These are phyloP conservation scores for Vulpes vulpes DNA, from an alignment of 2,113 vertebrate genomes.

Conservation along the genomic window DNA sequence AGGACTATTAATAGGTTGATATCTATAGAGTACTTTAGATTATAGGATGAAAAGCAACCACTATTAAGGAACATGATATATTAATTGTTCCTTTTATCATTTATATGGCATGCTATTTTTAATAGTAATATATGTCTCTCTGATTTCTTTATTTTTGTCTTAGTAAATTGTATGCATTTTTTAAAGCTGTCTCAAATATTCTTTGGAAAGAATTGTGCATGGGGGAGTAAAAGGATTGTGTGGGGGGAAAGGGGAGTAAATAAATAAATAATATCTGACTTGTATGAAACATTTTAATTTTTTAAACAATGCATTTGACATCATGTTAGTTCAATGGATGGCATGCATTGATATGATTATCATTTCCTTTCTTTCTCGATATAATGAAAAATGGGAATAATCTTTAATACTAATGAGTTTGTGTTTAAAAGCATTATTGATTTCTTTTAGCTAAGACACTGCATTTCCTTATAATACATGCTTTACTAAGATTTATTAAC, in stretches of 20 bases:
- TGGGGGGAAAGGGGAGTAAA: neutral
- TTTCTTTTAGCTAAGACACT: constrained; percentile 67
- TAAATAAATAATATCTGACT: constrained; percentile 67
- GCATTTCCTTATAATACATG: constrained; percentile 78
- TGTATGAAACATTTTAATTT: constrained; percentile 26
- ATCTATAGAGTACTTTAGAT: neutral
- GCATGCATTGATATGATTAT: constrained; percentile 61
- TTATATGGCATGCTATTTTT: constrained; percentile 48
- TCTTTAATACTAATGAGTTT: constrained; percentile 80
- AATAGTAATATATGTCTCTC: constrained; percentile 15
- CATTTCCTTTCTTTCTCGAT: constrained; percentile 72
- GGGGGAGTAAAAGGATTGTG: neutral
- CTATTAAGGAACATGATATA: neutral
- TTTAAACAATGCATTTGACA: constrained; percentile 66
- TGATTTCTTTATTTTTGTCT: constrained; percentile 55
- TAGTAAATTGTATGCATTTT: neutral
- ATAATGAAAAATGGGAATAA: constrained; percentile 78
- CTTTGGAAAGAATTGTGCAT: neutral
- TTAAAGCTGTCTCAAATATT: neutral
- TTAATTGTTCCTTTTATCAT: constrained; percentile 55
- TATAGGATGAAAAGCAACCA: constrained; percentile 16
- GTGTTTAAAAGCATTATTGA: constrained; percentile 81
- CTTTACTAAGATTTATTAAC: constrained; percentile 82
- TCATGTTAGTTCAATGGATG: constrained; percentile 11
- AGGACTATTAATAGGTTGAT: neutral